Conservation (phyloP, 2,113 vertebrate species). For the Neopipo cinnamomea region DNA sequence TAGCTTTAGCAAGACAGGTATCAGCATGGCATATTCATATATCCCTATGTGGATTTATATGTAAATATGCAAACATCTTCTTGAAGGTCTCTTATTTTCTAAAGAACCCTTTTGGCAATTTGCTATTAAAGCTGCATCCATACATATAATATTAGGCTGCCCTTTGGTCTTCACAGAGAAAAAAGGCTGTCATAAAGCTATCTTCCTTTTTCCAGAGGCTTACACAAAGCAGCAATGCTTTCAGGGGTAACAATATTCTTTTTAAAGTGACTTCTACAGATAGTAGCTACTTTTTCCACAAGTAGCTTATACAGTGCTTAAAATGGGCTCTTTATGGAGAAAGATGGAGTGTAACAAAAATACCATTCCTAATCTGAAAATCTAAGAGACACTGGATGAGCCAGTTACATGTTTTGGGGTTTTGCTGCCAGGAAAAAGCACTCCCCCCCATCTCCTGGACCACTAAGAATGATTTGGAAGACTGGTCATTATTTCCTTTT, state of each 20-base stretch:
- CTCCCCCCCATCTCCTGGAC: neutral
- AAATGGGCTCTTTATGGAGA: neutral
- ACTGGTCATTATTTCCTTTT: constrained; percentile 53
- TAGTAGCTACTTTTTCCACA: constrained; percentile 19
- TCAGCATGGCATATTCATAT: neutral
- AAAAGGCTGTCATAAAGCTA: constrained; percentile 24
- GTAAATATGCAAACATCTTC: constrained; percentile 46
- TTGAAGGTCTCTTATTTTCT: constrained; percentile 35
- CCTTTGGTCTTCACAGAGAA: constrained; percentile 20
- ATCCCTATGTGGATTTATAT: constrained; percentile 20
- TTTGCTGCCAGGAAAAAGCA: constrained; percentile 17
- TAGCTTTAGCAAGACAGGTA: constrained; percentile 37
- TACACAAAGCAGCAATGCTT: neutral
- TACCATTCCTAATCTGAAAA: constrained; percentile 7
- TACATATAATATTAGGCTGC: neutral
- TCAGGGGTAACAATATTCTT: neutral
- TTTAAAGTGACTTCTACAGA: neutral
- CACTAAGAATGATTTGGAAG: constrained; percentile 40
- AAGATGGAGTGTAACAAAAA: constrained; percentile 2
- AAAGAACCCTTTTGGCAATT: constrained; percentile 34
- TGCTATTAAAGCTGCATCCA: neutral
- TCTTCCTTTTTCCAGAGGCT: constrained; percentile 26
- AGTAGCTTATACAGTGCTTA: constrained; percentile 13
- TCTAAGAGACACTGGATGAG: neutral
- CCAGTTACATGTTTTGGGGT: neutral